Evolutionary conservation across 2,888 invertebrate genomes (phyloP).

Genomic region (Parasteatoda lunata): DNA sequence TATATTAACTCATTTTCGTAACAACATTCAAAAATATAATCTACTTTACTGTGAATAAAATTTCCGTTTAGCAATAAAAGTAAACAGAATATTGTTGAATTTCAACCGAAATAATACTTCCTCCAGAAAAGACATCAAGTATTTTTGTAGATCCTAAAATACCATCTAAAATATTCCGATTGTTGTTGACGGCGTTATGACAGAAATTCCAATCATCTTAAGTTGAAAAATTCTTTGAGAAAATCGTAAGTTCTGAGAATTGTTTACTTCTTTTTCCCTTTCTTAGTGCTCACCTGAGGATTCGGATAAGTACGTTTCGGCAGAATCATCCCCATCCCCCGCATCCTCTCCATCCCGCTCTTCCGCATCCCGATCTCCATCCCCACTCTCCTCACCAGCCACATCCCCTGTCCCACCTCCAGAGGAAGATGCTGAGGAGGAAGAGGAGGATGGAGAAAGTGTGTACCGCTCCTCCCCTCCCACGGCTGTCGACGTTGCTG

Average conservation of each 20-base stretch:
- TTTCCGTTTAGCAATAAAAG: no score
- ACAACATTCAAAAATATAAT: no score
- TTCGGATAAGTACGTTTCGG: constrained; percentile 52
- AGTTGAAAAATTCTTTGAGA: neutral
- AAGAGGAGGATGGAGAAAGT: neutral
- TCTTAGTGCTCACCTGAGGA: constrained; percentile 47
- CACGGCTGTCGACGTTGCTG: constrained; percentile 46
- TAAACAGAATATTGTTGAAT: no score
- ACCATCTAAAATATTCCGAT: no score
- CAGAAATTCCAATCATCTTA: neutral
- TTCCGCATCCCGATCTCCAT: constrained; percentile 39
- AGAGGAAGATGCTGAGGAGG: neutral
- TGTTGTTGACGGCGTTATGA: neutral
- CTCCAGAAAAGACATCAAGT: no score
- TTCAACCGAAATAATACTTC: no score
- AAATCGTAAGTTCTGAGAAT: neutral
- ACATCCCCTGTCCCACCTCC: constrained; percentile 11
- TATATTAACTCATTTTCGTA: no score
- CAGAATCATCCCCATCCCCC: constrained; percentile 59
- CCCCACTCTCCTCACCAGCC: constrained; percentile 29
- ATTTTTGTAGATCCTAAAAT: no score
- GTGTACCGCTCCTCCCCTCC: constrained; percentile 6
- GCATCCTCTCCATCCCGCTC: constrained; percentile 51
- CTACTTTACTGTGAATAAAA: no score
- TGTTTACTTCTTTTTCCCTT: neutral